phyloP scores from a whole-genome alignment of 2,797 vertebrate species.

The Acropternis orthonyx region DNA sequence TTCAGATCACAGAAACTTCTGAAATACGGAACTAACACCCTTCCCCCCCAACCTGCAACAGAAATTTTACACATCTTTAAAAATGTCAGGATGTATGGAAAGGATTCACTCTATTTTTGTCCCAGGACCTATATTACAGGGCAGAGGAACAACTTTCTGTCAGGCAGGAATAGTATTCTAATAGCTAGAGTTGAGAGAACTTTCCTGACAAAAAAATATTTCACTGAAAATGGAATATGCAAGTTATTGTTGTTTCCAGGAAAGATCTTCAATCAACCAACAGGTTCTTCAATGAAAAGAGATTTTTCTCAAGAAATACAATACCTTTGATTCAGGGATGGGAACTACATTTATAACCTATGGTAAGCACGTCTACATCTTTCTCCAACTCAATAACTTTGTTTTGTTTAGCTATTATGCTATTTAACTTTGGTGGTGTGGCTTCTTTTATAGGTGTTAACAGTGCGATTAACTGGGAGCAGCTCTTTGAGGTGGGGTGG shows the following conservation, averaged over 20 bases:
- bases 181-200: not conserved
- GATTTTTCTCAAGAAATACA: not conserved
- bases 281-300: not conserved
- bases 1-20: not conserved
- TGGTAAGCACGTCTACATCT: not conserved
- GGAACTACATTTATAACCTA: not conserved
- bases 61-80: not conserved
- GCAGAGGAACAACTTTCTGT: not conserved
- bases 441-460: not conserved
- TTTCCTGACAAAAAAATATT: not conserved
- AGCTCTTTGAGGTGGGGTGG: not conserved
- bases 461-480: not conserved
- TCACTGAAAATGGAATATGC: not conserved
- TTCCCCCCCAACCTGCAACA: not conserved
- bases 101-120: constrained; percentile 1
- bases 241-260: not conserved
- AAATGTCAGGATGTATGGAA: not conserved
- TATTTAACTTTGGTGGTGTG: not conserved
- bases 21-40: constrained; percentile 13
- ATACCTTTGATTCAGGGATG: not conserved
- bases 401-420: not conserved
- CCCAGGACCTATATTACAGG: not conserved
- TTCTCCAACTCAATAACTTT: not conserved
- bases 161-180: not conserved
- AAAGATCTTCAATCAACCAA: not conserved